Base-by-base conservation (phyloP, 2,797 vertebrate genomes). In the Diplodus puntazzo region DNA sequence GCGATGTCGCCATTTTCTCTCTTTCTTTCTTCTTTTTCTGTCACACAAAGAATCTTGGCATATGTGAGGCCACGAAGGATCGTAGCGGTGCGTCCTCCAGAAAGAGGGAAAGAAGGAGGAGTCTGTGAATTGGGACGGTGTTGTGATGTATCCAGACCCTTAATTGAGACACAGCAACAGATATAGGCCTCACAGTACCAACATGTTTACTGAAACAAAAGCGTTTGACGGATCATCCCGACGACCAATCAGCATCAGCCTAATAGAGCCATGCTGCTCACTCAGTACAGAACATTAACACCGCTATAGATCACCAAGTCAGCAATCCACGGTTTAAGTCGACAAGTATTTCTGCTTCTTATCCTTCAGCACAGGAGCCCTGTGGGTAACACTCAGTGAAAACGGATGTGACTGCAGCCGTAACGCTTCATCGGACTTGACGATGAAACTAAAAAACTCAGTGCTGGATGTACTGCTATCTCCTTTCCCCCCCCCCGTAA, bases 401-500 rank as follows among this genome's bases (percentile, higher is more conserved):
- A 34, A 27, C 23, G 45, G 59, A 69, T 34, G 46, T 81, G 43
- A 1, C 55, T 66, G 30, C 30, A 65, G 64, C 50, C 49, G 46
- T 71, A 61, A 63, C 80, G 79, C 59, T 27, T 84, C 77, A 59
- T 43, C 65, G 62, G 21, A 18, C 57, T 48, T 75, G 49, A 69
- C 81, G 81, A 82, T 79, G 59, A 79, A 80, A 66, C 77, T 16
- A 54, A 79, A n/a, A 71, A 9, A 81, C 25, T 50, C 46, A 55
- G 39, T 14, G 49, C n/a, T 57, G 11, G 48, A 7, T 70, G 48
- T n/a, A 1, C 64, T 64, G 63, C 1, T 63, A 48, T 68, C 60
- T 62, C 10, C 43, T 39, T 52, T 73, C 59, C 34, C 52, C 59
- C 34, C 52, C 52, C 54, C 48, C n/a, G 12, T 68, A 60, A 57